Evolutionary conservation across 2,888 invertebrate genomes (phyloP), one percentile per base, ranked within the genome.

Genomic region (Zaprionus obscuricornis): DNA sequence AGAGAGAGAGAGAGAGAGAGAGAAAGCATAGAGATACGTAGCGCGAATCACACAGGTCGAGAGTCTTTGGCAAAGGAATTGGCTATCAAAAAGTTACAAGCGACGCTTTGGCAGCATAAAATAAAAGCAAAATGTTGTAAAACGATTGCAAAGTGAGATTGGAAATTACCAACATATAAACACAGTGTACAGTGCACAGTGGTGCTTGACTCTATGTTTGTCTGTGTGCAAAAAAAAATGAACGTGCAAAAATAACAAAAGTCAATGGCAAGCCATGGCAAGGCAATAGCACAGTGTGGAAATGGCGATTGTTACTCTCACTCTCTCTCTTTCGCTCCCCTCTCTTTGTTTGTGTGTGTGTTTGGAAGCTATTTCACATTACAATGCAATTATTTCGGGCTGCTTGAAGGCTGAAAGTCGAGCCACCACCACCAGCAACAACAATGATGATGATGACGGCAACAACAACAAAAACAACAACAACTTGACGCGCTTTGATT

Each of bases 311-410:
- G n/a, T n/a, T n/a, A n/a, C n/a, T n/a, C n/a, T n/a, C n/a, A n/a
- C n/a, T n/a, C n/a, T n/a, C n/a, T n/a, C n/a, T n/a, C n/a, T n/a
- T n/a, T n/a, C n/a, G n/a, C n/a, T n/a, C n/a, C n/a, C n/a, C n/a
- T n/a, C n/a, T n/a, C n/a, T n/a, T n/a, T n/a, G n/a, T n/a, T n/a
- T n/a, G n/a, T n/a, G n/a, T n/a, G n/a, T n/a, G 51, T 74, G 67
- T 71, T 69, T 70, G 73, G 68, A 52, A 73, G 84, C 79, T 78
- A 86, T 84, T 84, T 83, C 85, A 71, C 76, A 87, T 87, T 87
- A 87, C 86, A 87, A 77, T 85, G 87, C 87, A 87, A 87, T 87
- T 87, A 87, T 87, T 83, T 83, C 81, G 74, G 85, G 85, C 85
- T 76, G 70, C 79, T 73, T 83, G 71, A 82, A 73, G 16, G 37